Percentiles rank a stretch among this genome's conserved stretches.
phyloP scores from a whole-genome alignment of 2,797 vertebrate genomes.

The Mycteria americana region DNA sequence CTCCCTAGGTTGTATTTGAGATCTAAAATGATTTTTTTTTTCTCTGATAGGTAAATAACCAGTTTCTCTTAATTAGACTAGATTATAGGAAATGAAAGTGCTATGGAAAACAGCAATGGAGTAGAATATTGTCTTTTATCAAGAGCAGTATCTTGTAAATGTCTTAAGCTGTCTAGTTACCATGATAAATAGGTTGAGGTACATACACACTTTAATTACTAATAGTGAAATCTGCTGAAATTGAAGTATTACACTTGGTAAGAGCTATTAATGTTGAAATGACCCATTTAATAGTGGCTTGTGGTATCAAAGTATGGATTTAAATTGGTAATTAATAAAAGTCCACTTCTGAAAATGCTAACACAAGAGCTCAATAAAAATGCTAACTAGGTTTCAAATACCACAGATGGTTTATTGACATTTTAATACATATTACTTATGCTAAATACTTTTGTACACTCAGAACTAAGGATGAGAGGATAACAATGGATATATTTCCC shows the following conservation, averaged over 20 bases:
- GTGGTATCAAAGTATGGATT: conserved; percentile 75
- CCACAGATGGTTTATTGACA: conserved; percentile 73
- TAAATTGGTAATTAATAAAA: conserved; percentile 83
- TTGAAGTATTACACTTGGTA: conserved; percentile 73
- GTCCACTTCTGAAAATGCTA: conserved; percentile 77
- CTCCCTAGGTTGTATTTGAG: conserved; percentile 36
- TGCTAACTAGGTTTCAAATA: conserved; percentile 79
- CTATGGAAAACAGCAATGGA: conserved; percentile 49
- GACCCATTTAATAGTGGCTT: conserved; percentile 79
- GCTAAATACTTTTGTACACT: conserved; percentile 65
- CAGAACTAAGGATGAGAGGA: conserved; percentile 51
- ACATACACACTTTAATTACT: conserved; percentile 76
- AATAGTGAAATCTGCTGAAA: conserved; percentile 74
- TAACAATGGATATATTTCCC: conserved; percentile 51
- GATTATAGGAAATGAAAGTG: conserved; percentile 52
- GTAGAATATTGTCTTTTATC: conserved; percentile 58
- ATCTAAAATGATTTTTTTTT: conserved; percentile 32
- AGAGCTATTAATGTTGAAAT: conserved; percentile 77
- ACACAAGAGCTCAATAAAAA: conserved; percentile 78
- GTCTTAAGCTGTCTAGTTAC: conserved; percentile 73
- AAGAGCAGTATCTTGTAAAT: conserved; percentile 69
- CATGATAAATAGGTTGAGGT: conserved; percentile 73
- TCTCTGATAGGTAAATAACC: conserved; percentile 64
- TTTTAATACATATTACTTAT: conserved; percentile 75
- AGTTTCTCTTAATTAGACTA: conserved; percentile 59